Evolutionary conservation across 2,888 invertebrate genomes (phyloP), one percentile per base, ranked within the genome.

Genomic region (Pseudococcus viburni): DNA sequence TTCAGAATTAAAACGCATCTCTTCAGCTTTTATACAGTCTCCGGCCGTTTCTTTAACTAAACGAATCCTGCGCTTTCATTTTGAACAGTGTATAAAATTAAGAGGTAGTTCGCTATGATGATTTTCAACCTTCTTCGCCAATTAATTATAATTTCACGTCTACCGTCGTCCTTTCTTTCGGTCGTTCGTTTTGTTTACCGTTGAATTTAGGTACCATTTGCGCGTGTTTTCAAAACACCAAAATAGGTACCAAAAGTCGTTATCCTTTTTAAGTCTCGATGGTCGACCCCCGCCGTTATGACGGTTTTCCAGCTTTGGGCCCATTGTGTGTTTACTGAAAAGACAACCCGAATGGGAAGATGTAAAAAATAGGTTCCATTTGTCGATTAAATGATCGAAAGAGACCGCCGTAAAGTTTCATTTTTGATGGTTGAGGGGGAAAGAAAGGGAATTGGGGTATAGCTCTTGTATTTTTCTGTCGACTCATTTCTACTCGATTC

Each of bases 1-100:
- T 85, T 26, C 85, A 59, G 59, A 85, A 59, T 85, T 59, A 85
- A 85, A 85, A 85, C 59, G 85, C 59, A 85, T 85, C 85, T 85
- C 59, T 85, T 77, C 42, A 39, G 39, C 77, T 77, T 77, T 77
- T 77, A 77, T 77, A 68, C 15, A 77, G 77, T 77, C 42, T 77
- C 42, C n/a, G 77, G 77, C n/a, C 77, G 77, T 77, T 77, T 77
- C 77, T 77, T 77, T 77, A 68, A 68, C 68, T 68, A 77, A 77
- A 77, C 77, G 77, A 77, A 77, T 77, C 77, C 77, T 42, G 42
- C 42, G 42, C 42, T 77, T 77, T 77, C 77, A 77, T 77, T 77
- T 42, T 42, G n/a, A 33, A 77, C 77, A 77, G 39, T 77, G 77
- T 77, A 77, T 77, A 77, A 77, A 77, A 77, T 77, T 77, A 77